Conservation (phyloP, 37 sponge, comb jelly and placozoan species). For the Theonella swinhoei region DNA sequence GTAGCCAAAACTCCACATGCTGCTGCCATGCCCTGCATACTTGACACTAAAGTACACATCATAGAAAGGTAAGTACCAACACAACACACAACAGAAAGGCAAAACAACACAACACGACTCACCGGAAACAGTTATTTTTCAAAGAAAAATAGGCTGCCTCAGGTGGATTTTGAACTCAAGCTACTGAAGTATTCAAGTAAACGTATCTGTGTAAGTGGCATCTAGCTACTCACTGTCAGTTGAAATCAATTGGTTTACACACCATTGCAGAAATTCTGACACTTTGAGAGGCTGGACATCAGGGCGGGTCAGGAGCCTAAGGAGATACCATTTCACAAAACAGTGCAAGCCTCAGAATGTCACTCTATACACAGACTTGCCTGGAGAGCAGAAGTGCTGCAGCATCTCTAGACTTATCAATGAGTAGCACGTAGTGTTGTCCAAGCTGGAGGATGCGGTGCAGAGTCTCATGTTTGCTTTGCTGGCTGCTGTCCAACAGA, state of each 20-base stretch:
- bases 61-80: too few species aligned
- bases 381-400: slow-evolving; percentile 85
- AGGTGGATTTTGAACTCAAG: too few species aligned
- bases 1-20: slow-evolving; percentile 58
- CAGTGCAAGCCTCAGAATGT: not conserved
- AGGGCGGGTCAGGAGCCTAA: slow-evolving; percentile 81
- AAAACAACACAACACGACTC: too few species aligned
- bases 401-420: slow-evolving; percentile 92
- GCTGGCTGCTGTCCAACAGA: slow-evolving; percentile 67
- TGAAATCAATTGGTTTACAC: slow-evolving; percentile 23
- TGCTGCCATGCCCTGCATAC: slow-evolving; percentile 21
- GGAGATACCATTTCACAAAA: not conserved
- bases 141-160: too few species aligned
- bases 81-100: too few species aligned
- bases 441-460: slow-evolving; percentile 83
- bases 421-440: slow-evolving; percentile 72
- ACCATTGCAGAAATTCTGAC: slow-evolving; percentile 75
- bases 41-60: not conserved
- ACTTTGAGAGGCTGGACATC: slow-evolving; percentile 72
- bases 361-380: slow-evolving; percentile 32
- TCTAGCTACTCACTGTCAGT: slow-evolving; percentile 55
- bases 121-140: too few species aligned
- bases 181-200: not conserved
- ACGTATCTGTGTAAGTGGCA: not conserved
- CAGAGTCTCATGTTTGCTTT: slow-evolving; percentile 32